Evolutionary conservation across 2,113 vertebrate species (phyloP).

Genomic region (Ptychochromis oligacanthus): DNA sequence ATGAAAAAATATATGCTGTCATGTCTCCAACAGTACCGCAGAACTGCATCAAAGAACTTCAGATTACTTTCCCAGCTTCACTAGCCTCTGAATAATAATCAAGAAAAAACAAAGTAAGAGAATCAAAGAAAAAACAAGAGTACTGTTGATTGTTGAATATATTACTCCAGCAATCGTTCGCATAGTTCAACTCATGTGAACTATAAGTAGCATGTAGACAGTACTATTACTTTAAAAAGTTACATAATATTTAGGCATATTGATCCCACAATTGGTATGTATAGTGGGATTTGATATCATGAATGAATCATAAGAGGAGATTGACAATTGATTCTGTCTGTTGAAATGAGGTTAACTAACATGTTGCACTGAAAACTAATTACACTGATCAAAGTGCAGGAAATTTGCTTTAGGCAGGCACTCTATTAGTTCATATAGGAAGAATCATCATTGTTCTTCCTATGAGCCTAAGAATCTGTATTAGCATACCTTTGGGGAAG

Average conservation of each 20-base stretch:
- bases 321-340: not conserved
- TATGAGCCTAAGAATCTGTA: not conserved
- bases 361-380: not conserved
- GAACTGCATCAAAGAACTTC: constrained; percentile 11
- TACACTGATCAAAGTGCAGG: not conserved
- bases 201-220: not conserved
- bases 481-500: constrained; percentile 9
- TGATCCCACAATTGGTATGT: not conserved
- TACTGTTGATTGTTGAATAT: not conserved
- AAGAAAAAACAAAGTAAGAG: constrained; percentile 10
- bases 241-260: not conserved
- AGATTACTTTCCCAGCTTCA: not conserved
- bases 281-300: not conserved
- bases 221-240: not conserved
- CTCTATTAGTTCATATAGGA: not conserved
- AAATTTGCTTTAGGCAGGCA: not conserved
- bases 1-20: constrained; percentile 8
- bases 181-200: not conserved
- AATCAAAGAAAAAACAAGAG: not conserved
- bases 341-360: constrained; percentile 1
- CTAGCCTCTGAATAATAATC: not conserved
- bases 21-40: not conserved
- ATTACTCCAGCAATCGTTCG: not conserved
- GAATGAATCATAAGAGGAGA: not conserved
- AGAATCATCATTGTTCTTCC: not conserved